Evolutionary conservation across 2,113 vertebrate species (phyloP).

Genomic region (Tor tambroides): DNA sequence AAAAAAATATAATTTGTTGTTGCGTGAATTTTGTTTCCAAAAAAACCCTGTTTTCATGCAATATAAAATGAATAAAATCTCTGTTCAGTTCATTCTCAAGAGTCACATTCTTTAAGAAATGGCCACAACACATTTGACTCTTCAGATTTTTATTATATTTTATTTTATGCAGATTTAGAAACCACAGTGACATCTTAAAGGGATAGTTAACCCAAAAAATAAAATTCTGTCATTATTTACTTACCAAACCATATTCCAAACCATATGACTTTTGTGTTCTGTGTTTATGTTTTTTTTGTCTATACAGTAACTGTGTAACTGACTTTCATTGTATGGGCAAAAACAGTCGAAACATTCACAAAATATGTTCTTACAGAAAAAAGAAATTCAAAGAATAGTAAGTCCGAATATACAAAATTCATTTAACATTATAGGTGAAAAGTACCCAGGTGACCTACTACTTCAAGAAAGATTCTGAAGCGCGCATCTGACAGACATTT

Average conservation of each 20-base stretch:
- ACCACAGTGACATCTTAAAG: too few relatives aligned
- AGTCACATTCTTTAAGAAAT: too few relatives aligned
- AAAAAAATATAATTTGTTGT: too few relatives aligned
- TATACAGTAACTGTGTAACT: neutral
- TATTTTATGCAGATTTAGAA: neutral
- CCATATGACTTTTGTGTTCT: neutral
- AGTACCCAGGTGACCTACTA: neutral
- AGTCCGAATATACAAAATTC: neutral
- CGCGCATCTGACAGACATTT: neutral
- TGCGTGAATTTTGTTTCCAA: too few relatives aligned
- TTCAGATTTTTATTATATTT: neutral
- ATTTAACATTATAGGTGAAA: neutral
- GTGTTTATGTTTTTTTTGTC: neutral
- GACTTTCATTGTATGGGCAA: neutral
- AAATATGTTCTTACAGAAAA: neutral
- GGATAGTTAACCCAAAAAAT: neutral
- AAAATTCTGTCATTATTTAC: neutral
- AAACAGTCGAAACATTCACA: neutral
- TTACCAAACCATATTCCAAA: neutral
- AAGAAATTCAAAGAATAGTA: neutral
- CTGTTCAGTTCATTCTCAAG: neutral
- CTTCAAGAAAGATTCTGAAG: neutral
- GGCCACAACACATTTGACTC: too few relatives aligned
- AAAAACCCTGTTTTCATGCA: neutral
- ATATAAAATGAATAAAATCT: neutral